Percentiles rank a stretch among this genome's conserved stretches.
phyloP scores from a whole-genome alignment of 1,140 invertebrate genomes.

The Muscidifurax raptorellus region DNA sequence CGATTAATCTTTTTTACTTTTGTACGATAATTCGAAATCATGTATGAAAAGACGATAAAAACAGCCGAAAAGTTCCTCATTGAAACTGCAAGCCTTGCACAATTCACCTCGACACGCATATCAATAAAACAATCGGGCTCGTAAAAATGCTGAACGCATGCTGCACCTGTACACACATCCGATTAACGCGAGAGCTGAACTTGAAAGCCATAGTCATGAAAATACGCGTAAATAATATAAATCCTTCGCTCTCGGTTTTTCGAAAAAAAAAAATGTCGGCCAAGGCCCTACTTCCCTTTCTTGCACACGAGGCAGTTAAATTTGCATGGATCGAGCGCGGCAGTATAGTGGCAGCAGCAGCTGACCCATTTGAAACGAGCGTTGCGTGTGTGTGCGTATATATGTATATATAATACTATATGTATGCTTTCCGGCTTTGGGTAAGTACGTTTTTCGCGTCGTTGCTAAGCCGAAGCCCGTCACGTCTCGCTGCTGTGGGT shows the following conservation, averaged over 20 bases:
- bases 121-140: neutral
- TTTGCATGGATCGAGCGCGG: conserved; percentile 6
- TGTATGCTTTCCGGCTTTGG: neutral
- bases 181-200: neutral
- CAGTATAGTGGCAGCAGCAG: neutral
- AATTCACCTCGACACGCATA: neutral
- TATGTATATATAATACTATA: no score
- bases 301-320: conserved; percentile 2
- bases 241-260: neutral
- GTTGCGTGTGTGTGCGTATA: no score
- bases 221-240: neutral
- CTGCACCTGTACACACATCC: neutral
- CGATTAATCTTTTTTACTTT: no score
- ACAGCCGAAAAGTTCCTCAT: neutral
- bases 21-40: no score
- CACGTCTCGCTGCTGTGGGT: neutral
- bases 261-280: neutral
- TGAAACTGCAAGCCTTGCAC: neutral
- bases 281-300: conserved; percentile 15
- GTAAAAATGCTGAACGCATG: neutral
- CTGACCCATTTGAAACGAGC: conserved; percentile 20
- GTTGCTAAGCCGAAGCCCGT: neutral
- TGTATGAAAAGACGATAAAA: no score
- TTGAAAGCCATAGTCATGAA: neutral
- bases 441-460: neutral